These are phyloP conservation scores for Sminthopsis crassicaudata DNA, from an alignment of 2,113 vertebrate species.

Conservation along the genomic window DNA sequence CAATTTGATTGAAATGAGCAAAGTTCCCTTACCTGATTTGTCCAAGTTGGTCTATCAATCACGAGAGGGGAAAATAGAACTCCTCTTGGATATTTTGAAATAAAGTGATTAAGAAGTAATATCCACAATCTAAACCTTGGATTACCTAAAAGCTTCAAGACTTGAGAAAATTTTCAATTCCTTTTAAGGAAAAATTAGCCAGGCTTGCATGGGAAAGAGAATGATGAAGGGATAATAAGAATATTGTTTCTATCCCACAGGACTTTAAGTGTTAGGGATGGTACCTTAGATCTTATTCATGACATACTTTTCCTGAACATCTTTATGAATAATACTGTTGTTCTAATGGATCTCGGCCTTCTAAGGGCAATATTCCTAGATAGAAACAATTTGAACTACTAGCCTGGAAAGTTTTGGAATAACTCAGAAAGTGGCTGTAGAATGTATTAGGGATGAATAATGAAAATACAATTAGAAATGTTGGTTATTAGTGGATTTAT, in stretches of 20 bases:
- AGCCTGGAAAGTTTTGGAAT: background rate
- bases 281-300: background rate
- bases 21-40: background rate
- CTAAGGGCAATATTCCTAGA: background rate
- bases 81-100: background rate
- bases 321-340: background rate
- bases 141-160: background rate
- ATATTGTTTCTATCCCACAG: background rate
- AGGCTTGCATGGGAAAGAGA: background rate
- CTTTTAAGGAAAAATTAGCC: background rate
- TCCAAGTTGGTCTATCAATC: background rate
- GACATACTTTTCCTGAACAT: background rate
- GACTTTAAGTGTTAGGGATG: background rate
- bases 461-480: background rate
- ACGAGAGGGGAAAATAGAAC: background rate
- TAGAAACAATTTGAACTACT: background rate
- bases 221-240: background rate
- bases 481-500: background rate
- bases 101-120: background rate
- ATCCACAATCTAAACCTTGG: background rate
- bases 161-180: background rate
- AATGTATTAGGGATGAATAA: background rate
- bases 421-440: background rate
- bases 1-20: background rate
- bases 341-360: background rate